A percentile compares a stretch with the other conserved stretches of the same genome.
These are phyloP conservation scores for Bombus sylvicola DNA, from an alignment of 1,140 invertebrate species.

Conservation along the genomic window DNA sequence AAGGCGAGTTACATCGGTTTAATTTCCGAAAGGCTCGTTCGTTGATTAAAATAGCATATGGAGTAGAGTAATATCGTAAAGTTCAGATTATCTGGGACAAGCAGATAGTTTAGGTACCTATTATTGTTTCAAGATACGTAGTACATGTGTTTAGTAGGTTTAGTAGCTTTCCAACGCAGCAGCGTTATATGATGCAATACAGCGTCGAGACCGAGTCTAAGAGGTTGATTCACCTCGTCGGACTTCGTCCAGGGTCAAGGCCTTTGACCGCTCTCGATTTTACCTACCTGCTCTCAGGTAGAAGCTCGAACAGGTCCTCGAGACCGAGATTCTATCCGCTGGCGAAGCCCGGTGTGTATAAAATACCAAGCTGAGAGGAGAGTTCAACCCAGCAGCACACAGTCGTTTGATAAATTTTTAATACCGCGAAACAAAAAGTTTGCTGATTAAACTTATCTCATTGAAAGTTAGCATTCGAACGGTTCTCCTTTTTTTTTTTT, in stretches of 20 bases:
- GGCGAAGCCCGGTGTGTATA: background rate
- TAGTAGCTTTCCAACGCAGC: background rate
- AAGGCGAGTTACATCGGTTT: too few relatives aligned
- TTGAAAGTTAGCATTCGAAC: background rate
- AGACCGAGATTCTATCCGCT: constrained; percentile 17
- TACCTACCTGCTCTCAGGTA: constrained; percentile 61
- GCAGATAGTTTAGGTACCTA: background rate
- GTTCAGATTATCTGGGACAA: background rate
- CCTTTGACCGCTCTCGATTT: constrained; percentile 63
- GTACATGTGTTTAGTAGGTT: background rate
- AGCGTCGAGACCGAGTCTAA: constrained; percentile 3
- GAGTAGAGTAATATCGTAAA: background rate
- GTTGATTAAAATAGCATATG: background rate
- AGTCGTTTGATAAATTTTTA: constrained; percentile 13
- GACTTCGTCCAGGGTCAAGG: constrained; percentile 74
- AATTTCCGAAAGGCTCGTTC: too few relatives aligned
- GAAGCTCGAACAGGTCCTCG: constrained; percentile 51
- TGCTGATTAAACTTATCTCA: background rate
- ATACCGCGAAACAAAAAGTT: background rate
- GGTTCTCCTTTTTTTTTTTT: background rate
- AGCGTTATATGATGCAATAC: constrained; percentile 2
- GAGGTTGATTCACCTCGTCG: constrained; percentile 63
- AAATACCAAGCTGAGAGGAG: background rate
- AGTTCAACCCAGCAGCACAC: background rate
- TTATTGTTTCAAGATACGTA: too few relatives aligned